Evolutionary conservation across 2,888 invertebrate species (phyloP).

Genomic region (Bibio marci): DNA sequence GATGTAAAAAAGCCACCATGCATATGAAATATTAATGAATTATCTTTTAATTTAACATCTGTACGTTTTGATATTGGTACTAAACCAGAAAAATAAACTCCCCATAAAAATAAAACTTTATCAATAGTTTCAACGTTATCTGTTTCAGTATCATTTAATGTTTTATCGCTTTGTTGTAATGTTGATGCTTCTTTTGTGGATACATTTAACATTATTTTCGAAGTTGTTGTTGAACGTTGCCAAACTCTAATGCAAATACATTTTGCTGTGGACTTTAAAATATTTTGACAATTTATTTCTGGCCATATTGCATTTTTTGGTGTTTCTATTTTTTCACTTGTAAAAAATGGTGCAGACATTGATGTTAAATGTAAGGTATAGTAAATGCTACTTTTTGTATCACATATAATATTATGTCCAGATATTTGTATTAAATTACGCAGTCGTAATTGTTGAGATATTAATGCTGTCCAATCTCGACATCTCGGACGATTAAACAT

Average conservation of each 20-base stretch:
- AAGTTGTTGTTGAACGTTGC: conserved; percentile 8
- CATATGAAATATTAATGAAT: conserved; percentile 66
- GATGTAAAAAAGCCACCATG: conserved; percentile 73
- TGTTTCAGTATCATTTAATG: conserved; percentile 6
- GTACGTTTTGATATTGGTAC: conserved; percentile 36
- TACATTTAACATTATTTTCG: conserved; percentile 4
- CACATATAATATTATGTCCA: conserved; percentile 37
- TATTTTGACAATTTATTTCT: conserved; percentile 51
- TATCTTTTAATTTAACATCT: conserved; percentile 17
- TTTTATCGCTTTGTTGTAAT: conserved; percentile 18
- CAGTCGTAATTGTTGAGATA: conserved; percentile 69
- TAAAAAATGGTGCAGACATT: conserved; percentile 70
- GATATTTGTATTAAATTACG: conserved; percentile 63
- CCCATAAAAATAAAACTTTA: conserved; percentile 59
- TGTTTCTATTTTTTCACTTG: conserved; percentile 55
- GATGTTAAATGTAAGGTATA: conserved; percentile 64
- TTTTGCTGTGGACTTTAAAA: conserved; percentile 31
- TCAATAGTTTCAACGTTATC: conserved; percentile 28
- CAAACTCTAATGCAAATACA: conserved; percentile 26
- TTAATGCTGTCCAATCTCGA: conserved; percentile 63
- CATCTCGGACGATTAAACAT: conserved; percentile 49
- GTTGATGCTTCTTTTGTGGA: conserved; percentile 16
- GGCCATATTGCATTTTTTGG: conserved; percentile 60
- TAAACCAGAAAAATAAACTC: conserved; percentile 69
- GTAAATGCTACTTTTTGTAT: conserved; percentile 40